A percentile compares a stretch with the other conserved stretches of the same genome.
These are phyloP conservation scores for Herpetotheres cachinnans DNA, from an alignment of 2,113 vertebrate genomes.

Conservation along the genomic window DNA sequence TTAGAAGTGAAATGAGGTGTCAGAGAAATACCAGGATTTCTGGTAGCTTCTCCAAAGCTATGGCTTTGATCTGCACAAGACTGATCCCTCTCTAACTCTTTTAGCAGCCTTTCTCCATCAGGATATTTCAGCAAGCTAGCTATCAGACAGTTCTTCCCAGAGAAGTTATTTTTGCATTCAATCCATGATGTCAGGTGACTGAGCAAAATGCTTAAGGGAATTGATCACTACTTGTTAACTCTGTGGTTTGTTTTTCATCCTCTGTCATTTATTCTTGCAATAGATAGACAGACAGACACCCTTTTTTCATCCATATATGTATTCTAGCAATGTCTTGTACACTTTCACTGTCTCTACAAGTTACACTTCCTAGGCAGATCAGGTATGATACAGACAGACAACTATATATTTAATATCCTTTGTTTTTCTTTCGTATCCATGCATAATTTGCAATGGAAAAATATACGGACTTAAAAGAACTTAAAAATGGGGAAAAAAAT, in stretches of 20 bases:
- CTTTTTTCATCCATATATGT: neutral
- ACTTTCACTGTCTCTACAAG: neutral
- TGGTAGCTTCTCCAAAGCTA: neutral
- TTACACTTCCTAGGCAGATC: neutral
- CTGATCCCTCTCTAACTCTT: neutral
- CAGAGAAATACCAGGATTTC: neutral
- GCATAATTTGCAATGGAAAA: neutral
- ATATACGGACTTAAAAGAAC: neutral
- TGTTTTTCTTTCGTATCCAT: neutral
- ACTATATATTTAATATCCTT: neutral
- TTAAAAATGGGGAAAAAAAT: accelerated
- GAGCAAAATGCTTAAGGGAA: neutral
- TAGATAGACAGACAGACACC: neutral
- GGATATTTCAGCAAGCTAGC: neutral
- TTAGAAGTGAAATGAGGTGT: constrained; percentile 1
- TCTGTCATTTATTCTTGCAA: neutral
- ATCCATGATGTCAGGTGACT: neutral
- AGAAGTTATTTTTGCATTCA: neutral
- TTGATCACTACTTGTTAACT: neutral
- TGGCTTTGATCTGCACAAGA: neutral
- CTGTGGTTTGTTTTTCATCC: neutral
- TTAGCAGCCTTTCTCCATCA: neutral
- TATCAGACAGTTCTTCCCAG: neutral
- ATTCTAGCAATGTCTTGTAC: neutral
- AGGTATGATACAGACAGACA: neutral